These are phyloP conservation scores for Kradibia gibbosae DNA, from an alignment of 1,140 invertebrate species.

Conservation along the genomic window DNA sequence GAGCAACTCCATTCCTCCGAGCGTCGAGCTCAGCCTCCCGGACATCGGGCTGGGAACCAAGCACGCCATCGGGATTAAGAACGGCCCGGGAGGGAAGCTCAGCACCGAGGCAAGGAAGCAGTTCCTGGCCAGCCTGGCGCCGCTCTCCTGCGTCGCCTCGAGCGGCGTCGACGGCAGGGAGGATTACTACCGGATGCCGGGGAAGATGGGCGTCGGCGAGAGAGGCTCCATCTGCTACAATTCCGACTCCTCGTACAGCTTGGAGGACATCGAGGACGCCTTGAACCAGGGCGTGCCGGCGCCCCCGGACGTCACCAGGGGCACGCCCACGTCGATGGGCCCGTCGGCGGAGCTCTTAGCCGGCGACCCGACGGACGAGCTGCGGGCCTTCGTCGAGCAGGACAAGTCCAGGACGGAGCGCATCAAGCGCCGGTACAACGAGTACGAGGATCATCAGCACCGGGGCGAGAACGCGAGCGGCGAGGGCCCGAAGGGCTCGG, in stretches of 20 bases:
- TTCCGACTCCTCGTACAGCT: constrained; percentile 75
- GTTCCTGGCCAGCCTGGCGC: constrained; percentile 82
- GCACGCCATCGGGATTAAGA: constrained; percentile 58
- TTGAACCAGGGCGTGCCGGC: constrained; percentile 72
- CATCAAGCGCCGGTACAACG: constrained; percentile 81
- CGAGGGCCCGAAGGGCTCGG: constrained; percentile 39
- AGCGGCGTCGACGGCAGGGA: constrained; percentile 76
- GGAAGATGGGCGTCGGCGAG: constrained; percentile 71
- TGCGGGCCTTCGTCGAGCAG: constrained; percentile 88
- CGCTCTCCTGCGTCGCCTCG: constrained; percentile 81
- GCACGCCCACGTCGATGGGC: constrained; percentile 73
- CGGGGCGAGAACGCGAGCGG: constrained; percentile 11
- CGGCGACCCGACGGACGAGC: constrained; percentile 77
- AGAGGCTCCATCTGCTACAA: constrained; percentile 71
- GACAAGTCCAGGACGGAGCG: constrained; percentile 86
- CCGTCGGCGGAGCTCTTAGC: constrained; percentile 55
- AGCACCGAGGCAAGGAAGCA: constrained; percentile 77
- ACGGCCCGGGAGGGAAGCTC: constrained; percentile 66
- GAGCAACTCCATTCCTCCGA: constrained; percentile 19
- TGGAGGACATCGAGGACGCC: constrained; percentile 79
- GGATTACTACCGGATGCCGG: constrained; percentile 78
- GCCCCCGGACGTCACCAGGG: constrained; percentile 82
- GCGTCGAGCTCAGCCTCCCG: constrained; percentile 62
- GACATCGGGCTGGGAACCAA: constrained; percentile 75
- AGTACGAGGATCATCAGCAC: constrained; percentile 60